Evolutionary conservation across 2,888 invertebrate genomes (phyloP).

Genomic region (Andrena dorsata): DNA sequence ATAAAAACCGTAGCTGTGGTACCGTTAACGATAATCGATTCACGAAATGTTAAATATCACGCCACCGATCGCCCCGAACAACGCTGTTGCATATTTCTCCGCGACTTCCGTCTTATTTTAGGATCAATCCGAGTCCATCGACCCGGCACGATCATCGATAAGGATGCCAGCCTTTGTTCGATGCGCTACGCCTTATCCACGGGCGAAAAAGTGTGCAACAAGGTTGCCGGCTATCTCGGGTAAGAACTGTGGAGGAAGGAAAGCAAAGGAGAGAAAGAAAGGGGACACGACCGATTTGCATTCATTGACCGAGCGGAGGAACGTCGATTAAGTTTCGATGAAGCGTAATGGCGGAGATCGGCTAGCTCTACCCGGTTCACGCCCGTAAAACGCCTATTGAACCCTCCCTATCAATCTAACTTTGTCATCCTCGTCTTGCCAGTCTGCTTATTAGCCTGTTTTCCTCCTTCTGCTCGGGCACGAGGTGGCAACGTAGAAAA

Average conservation of each 20-base stretch:
- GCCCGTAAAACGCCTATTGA: constrained; percentile 50
- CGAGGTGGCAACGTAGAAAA: not conserved
- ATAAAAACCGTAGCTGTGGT: not conserved
- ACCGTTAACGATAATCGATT: not conserved
- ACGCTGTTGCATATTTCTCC: not conserved
- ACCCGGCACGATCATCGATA: constrained; percentile 32
- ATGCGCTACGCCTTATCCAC: not conserved
- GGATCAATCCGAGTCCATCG: constrained; percentile 27
- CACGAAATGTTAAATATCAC: constrained; percentile 4
- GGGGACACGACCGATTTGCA: constrained; percentile 61
- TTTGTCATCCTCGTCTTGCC: not conserved
- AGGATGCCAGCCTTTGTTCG: constrained; percentile 25
- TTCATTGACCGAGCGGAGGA: constrained; percentile 59
- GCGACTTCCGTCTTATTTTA: constrained; percentile 41
- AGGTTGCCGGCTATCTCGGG: constrained; percentile 21
- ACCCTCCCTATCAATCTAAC: constrained; percentile 38
- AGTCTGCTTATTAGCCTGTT: constrained; percentile 20
- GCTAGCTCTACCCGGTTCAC: constrained; percentile 36
- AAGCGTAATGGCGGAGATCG: constrained; percentile 60
- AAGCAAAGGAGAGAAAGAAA: constrained; percentile 3
- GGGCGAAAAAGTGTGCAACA: constrained; percentile 10
- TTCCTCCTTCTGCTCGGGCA: not conserved
- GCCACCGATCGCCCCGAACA: not conserved
- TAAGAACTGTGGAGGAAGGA: not conserved
- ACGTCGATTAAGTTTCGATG: constrained; percentile 62